These are phyloP conservation scores for Tetrax tetrax DNA, from an alignment of 2,113 vertebrate species.

Conservation along the genomic window DNA sequence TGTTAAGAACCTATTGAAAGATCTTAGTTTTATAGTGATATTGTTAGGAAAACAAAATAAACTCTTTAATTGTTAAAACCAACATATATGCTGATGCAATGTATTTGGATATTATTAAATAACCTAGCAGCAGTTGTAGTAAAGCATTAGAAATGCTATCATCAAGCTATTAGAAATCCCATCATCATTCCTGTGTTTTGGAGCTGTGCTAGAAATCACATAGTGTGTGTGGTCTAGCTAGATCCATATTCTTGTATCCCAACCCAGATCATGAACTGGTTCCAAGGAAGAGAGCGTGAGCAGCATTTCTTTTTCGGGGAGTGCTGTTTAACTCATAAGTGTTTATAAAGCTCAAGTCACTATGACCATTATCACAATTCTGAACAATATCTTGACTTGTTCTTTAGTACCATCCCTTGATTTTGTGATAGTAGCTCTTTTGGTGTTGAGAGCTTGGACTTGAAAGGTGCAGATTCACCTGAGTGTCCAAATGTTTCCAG, in stretches of 20 bases:
- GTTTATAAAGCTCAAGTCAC: neutral
- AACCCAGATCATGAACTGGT: neutral
- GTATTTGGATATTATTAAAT: slow-evolving; percentile 29
- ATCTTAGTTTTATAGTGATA: slow-evolving; percentile 74
- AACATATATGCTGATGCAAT: slow-evolving; percentile 19
- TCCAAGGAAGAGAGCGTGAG: neutral
- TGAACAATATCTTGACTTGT: neutral
- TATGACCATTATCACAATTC: neutral
- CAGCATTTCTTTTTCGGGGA: neutral
- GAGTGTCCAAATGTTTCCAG: neutral
- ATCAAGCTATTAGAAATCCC: too few relatives aligned
- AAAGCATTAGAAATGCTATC: slow-evolving; percentile 34
- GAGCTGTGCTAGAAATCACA: slow-evolving; percentile 48
- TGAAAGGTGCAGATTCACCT: neutral
- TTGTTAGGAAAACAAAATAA: slow-evolving; percentile 63
- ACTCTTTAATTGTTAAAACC: slow-evolving; percentile 56
- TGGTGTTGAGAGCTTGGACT: neutral
- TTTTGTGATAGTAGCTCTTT: neutral
- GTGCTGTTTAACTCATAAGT: neutral
- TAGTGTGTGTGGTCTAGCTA: neutral
- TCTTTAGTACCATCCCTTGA: neutral
- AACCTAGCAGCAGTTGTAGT: slow-evolving; percentile 22
- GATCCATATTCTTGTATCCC: neutral
- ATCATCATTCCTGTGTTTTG: slow-evolving; percentile 67
- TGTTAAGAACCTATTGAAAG: slow-evolving; percentile 83